Conservation (phyloP, 92 coral and sea anemone species). For the Plumapathes pennacea region DNA sequence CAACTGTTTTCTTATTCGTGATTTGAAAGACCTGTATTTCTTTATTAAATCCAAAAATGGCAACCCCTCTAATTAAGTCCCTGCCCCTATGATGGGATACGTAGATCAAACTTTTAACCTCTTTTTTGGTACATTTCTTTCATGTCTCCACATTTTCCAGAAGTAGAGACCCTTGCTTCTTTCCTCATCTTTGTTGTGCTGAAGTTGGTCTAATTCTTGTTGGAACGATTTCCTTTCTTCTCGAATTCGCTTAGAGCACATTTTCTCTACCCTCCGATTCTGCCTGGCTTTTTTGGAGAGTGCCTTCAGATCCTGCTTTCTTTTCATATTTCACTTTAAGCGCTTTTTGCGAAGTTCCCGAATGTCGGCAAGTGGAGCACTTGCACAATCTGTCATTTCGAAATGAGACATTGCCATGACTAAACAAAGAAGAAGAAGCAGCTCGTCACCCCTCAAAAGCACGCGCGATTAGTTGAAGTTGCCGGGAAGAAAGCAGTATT, state of each 20-base stretch:
- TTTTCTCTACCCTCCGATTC: no score
- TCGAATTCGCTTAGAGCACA: background rate
- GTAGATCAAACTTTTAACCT: background rate
- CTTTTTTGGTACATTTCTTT: constrained; percentile 7
- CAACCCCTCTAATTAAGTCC: no score
- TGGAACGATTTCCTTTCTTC: background rate
- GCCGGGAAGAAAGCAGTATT: no score
- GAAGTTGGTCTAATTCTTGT: background rate
- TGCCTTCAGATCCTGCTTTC: constrained; percentile 3
- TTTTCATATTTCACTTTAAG: constrained; percentile 12
- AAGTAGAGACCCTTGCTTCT: constrained; percentile 15
- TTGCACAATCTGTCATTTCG: constrained; percentile 9
- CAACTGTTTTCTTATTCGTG: no score
- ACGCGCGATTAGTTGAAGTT: no score
- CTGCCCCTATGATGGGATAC: no score
- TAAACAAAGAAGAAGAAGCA: no score
- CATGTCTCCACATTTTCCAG: constrained; percentile 36
- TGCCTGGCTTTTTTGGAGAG: background rate
- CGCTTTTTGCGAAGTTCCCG: constrained; percentile 23
- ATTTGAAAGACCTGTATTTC: no score
- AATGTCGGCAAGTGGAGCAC: constrained; percentile 35
- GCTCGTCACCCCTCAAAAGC: no score
- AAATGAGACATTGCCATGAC: constrained; percentile 20
- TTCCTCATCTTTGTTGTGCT: constrained; percentile 1
- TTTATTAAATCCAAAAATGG: no score